Evolutionary conservation across 2,113 vertebrate species (phyloP), one percentile per base, ranked within the genome.

Genomic region (Maccullochella peelii): DNA sequence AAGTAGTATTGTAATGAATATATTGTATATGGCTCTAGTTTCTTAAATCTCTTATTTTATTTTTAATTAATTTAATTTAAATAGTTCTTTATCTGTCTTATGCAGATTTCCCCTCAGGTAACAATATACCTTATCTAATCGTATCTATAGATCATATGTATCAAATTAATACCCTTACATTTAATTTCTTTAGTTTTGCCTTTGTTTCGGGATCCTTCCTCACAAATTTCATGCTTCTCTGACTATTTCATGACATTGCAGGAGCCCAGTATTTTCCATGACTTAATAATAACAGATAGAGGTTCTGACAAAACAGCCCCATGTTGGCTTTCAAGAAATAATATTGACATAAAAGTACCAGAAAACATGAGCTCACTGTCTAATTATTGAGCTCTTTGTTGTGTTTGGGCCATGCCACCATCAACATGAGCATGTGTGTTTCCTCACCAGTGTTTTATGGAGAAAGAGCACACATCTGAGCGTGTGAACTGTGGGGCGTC

Each of bases 401-500:
- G 44, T 47, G 44, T 47, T 47, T 15, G 1, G 14, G 12, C 12
- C 55, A n/a, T 21, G 18, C 6, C 12, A 38, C 6, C 4, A 25
- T 10, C 15, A 27, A 4, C 1, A 15, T 15, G 27, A 40, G 9
- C 54, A 49, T 57, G 47, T 65, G 14, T 33, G n/a, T 62, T 38
- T 38, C 38, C 38, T 38, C 38, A 38, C 38, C 38, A 38, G 38
- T 6, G 38, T 38, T 49, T 62, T 38, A 47, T 27, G 69, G 62
- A 44, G 18, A 36, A 42, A 78, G 27, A 57, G 65, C 49, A 57
- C 21, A 33, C 16, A 50, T 68, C 0, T 6, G 52, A 79, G 67
- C 40, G 20, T 82, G 82, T 74, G 86, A 88, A 88, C 73, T 7
- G 36, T 6, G 30, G 18, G 47, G 18, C 1, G 0, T 66, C 42